Percentiles rank a stretch among this genome's conserved stretches.
Evolutionary conservation across 2,113 vertebrate genomes (phyloP).

Genomic region (Galeopterus variegatus): DNA sequence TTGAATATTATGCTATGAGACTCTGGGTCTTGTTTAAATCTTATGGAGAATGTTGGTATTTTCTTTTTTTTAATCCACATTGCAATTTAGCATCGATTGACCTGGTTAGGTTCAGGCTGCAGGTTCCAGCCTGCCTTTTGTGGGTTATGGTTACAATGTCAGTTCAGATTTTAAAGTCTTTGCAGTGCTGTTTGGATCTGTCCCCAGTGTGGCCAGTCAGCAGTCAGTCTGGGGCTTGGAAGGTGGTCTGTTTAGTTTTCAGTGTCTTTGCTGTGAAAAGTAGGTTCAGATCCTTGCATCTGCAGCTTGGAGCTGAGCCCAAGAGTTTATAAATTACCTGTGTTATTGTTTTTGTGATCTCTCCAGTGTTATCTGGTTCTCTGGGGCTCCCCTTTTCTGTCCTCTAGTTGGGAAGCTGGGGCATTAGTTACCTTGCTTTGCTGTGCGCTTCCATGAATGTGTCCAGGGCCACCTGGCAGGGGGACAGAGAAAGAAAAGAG

Average conservation of each 20-base stretch:
- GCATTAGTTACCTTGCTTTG: not conserved
- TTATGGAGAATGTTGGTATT: not conserved
- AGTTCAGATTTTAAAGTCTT: not conserved
- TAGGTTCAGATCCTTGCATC: not conserved
- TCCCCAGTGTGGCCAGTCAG: too few species aligned
- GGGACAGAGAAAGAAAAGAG: not conserved
- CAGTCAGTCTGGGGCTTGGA: not conserved
- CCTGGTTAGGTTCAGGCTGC: not conserved
- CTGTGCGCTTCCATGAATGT: fast-evolving
- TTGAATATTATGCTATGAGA: not conserved
- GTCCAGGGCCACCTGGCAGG: not conserved
- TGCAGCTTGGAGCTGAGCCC: not conserved
- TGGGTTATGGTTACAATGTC: not conserved
- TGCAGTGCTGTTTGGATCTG: not conserved
- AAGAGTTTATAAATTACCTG: not conserved
- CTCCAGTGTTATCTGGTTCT: not conserved
- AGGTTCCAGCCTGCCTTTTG: not conserved
- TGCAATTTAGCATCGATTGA: not conserved
- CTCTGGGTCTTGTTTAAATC: not conserved
- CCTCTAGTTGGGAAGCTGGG: not conserved
- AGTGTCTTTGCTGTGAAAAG: not conserved
- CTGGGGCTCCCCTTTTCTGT: not conserved
- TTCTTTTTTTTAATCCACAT: not conserved
- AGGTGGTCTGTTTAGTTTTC: not conserved
- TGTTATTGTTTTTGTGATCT: not conserved